Evolutionary conservation across 2,888 invertebrate genomes (phyloP), one percentile per base, ranked within the genome.

Genomic region (Ditula angustiorana): DNA sequence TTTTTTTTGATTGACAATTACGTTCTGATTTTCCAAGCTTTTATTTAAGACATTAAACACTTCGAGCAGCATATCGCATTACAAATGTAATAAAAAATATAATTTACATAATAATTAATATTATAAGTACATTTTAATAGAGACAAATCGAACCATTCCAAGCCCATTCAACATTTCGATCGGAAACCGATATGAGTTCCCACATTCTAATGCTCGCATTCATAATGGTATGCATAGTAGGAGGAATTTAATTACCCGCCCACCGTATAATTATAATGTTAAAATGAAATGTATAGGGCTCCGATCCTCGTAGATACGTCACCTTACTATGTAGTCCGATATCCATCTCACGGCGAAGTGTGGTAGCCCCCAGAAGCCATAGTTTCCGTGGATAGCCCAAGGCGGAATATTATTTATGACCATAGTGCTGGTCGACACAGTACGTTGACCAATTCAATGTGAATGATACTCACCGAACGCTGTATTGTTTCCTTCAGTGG

Each of bases 361-460:
- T 53, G 60, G 60, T 63, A 61, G 69, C 71, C 69, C 57, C 50
- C 70, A 64, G 70, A 71, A 75, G 76, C 74, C 56, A 46, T 58
- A 16, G 56, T 60, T 28, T 30, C 71, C 65, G 71, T 69, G 72
- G 69, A 74, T 77, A 68, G 76, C 80, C 75, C 62, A 58, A 61
- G 77, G 79, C 74, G 58, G 68, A 70, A 65, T 71, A 73, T 77
- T 78, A 79, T 76, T 78, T 76, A 79, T 76, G 71, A 30, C 24
- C 50, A 58, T 52, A 63, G 63, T 5, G 13, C 30, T 23, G 2
- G n/a, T 13, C 8, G 8, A 21, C 37, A 24, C 63, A 58, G 63
- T 63, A 46, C n/a, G n/a, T n/a, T n/a, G 30, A 50, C 30, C 21
- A 50, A 30, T 7, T 2, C 3, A 10, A 10, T 19, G 16, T 19